Conservation (phyloP, 2,888 invertebrate genomes). For the Parnassius mnemosyne region DNA sequence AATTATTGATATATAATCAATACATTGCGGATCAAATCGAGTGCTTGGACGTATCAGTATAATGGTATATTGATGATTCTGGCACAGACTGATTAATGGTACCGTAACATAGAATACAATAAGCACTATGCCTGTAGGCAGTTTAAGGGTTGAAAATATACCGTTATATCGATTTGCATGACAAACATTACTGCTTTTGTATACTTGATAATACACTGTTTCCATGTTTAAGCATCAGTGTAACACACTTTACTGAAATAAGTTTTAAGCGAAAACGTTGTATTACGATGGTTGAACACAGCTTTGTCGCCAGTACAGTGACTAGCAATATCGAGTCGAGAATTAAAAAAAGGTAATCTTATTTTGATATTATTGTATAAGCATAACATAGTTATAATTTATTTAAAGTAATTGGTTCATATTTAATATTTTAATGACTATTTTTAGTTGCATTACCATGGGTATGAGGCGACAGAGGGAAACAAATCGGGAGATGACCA, state of each 20-base stretch:
- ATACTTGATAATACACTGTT: background rate
- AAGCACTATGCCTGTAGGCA: slow-evolving; percentile 50
- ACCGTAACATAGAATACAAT: slow-evolving; percentile 68
- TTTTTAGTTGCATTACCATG: too few species aligned
- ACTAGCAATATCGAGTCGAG: slow-evolving; percentile 63
- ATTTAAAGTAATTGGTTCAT: background rate
- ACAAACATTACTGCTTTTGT: slow-evolving; percentile 43
- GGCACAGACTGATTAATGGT: slow-evolving; percentile 79
- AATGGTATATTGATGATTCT: slow-evolving; percentile 78
- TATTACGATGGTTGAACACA: slow-evolving; percentile 50
- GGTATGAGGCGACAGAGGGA: too few species aligned
- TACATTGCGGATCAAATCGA: slow-evolving; percentile 71
- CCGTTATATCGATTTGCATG: slow-evolving; percentile 12
- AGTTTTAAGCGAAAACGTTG: slow-evolving; percentile 17
- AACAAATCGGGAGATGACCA: too few species aligned
- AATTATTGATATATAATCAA: slow-evolving; percentile 74
- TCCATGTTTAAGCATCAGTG: slow-evolving; percentile 33
- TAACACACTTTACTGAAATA: slow-evolving; percentile 27
- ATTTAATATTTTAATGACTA: too few species aligned
- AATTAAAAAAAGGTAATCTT: slow-evolving; percentile 37
- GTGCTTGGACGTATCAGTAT: slow-evolving; percentile 74
- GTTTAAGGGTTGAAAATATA: slow-evolving; percentile 43
- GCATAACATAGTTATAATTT: background rate
- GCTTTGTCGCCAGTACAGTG: slow-evolving; percentile 76
- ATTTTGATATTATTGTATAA: slow-evolving; percentile 8